Evolutionary conservation across 2,113 vertebrate species (phyloP), one percentile per base, ranked within the genome.

Genomic region (Equus przewalskii): DNA sequence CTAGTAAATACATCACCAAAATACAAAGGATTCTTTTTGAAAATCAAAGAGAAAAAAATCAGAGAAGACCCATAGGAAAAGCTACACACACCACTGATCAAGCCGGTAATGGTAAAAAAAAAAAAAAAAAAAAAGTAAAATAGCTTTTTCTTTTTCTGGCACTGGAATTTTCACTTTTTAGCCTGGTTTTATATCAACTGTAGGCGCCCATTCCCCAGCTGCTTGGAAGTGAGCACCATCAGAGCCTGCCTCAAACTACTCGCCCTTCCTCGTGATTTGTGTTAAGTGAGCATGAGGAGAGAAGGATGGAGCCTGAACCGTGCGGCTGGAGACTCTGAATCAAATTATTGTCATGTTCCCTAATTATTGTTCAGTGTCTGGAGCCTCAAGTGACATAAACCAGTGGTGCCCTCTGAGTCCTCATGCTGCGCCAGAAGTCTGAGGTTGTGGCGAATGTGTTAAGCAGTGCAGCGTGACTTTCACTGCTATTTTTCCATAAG

Each of bases 321-420:
- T 36, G 87, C 56, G 58, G 60, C 90, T 51, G 58, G 13, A 70
- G 92, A 92, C 70, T 83, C 51, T 75, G 83, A 90, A 83, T 96
- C 65, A 95, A 86, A 96, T 96, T 72, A 96, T 16, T 13, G 62
- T 78, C 76, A 84, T 95, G 79, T n/a, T 83, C 64, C 5, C 19
- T 83, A 78, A 86, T 90, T 49, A 97, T 8, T 65, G 64, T 16
- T 94, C 64, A 46, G 64, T 41, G 18, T 85, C 89, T 94, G 73
- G 56, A 80, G 85, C 41, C 13, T 60, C 44, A 85, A 75, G 79
- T 67, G 94, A 93, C 92, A 95, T 11, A 94, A 76, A 75, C 60
- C 82, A 44, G 54, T 21, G 72, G 85, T 62, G 60, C 21, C 16
- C 44, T 87, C 88, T 65, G 78, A 83, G 64, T 72, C 69, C 84